A percentile compares a stretch with the other conserved stretches of the same genome.
These are phyloP conservation scores for Drosophila biarmipes DNA, from an alignment of 1,140 invertebrate genomes.

Conservation along the genomic window DNA sequence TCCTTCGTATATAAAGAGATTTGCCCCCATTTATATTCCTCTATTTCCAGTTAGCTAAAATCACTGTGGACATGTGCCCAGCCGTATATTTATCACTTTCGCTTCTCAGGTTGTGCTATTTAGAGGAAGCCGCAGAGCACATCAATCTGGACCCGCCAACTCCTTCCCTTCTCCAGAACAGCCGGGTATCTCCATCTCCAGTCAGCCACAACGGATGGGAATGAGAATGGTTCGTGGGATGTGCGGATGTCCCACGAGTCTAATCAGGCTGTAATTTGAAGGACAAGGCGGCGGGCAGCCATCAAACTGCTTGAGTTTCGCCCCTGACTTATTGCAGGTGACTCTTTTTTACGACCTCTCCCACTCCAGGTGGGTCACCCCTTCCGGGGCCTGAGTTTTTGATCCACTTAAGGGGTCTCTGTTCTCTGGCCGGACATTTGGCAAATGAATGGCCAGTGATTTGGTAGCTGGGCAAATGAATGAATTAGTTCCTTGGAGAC, in stretches of 20 bases:
- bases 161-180: conserved; percentile 1
- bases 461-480: conserved; percentile 64
- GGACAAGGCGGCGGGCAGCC: conserved; percentile 58
- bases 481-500: conserved; percentile 78
- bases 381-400: conserved; percentile 26
- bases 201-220: conserved; percentile 64
- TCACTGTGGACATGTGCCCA: conserved; percentile 22
- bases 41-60: conserved; percentile 36
- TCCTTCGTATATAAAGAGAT: not conserved
- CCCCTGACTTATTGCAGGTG: conserved; percentile 71
- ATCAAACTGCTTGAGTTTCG: conserved; percentile 59
- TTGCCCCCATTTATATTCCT: conserved; percentile 9
- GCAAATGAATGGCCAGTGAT: conserved; percentile 74
- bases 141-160: conserved; percentile 52
- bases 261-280: conserved; percentile 80
- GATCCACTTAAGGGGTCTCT: conserved; percentile 35
- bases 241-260: conserved; percentile 64
- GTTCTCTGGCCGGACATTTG: conserved; percentile 62
- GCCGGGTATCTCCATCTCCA: conserved; percentile 24
- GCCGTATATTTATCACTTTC: conserved; percentile 42
- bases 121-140: conserved; percentile 51
- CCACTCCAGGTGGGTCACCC: conserved; percentile 8
- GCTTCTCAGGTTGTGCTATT: conserved; percentile 51
- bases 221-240: conserved; percentile 42
- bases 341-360: conserved; percentile 40